A percentile compares a stretch with the other conserved stretches of the same genome.
phyloP scores from a whole-genome alignment of 92 coral and sea anemone species.

The Ricordea florida region DNA sequence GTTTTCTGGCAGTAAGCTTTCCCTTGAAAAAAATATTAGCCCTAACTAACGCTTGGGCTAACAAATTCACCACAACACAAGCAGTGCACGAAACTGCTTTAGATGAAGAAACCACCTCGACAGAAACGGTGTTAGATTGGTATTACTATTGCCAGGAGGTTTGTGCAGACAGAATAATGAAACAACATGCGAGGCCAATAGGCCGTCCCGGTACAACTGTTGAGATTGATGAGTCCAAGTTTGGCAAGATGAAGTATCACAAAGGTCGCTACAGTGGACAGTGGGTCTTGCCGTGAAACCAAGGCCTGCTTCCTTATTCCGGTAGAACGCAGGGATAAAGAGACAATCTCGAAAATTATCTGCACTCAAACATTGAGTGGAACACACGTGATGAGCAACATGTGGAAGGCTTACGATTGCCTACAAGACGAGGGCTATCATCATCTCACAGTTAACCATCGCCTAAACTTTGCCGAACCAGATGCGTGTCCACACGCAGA shows the following conservation, averaged over 20 bases:
- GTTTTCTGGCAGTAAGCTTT: too few species aligned
- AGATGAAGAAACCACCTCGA: constrained; percentile 2
- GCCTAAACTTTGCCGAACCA: too few species aligned
- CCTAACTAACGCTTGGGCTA: too few species aligned
- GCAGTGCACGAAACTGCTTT: too few species aligned
- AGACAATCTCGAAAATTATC: constrained; percentile 3
- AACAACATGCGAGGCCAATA: neutral
- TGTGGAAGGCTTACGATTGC: constrained; percentile 35
- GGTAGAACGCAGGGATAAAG: constrained; percentile 17
- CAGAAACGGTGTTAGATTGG: constrained; percentile 44
- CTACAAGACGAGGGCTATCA: constrained; percentile 19
- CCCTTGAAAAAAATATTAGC: too few species aligned
- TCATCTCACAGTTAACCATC: constrained; percentile 21
- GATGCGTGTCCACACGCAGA: too few species aligned
- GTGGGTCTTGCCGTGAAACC: constrained; percentile 38
- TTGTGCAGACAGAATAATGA: constrained; percentile 26
- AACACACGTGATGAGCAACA: constrained; percentile 15
- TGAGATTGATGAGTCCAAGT: constrained; percentile 29
- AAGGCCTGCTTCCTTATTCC: constrained; percentile 16
- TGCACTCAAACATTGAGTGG: constrained; percentile 11
- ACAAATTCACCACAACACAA: too few species aligned
- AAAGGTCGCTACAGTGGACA: neutral
- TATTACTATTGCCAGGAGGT: constrained; percentile 21
- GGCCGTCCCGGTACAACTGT: constrained; percentile 34
- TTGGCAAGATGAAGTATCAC: too few species aligned